phyloP scores from a whole-genome alignment of 2,888 invertebrate genomes.

The Helobdella robusta region DNA sequence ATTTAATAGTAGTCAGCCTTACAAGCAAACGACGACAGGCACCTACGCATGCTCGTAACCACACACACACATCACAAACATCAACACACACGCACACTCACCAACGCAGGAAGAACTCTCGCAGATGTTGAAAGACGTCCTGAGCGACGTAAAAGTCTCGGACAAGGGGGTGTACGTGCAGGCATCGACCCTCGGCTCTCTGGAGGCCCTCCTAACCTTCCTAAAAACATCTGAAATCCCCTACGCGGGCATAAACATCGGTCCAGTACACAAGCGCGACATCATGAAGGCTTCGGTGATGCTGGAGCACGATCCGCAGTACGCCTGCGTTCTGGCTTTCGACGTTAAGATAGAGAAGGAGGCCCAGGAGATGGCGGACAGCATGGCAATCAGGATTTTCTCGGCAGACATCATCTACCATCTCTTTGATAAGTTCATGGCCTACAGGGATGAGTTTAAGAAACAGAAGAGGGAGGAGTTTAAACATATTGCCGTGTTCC shows the following conservation, averaged over 20 bases:
- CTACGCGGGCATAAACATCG: constrained; percentile 96
- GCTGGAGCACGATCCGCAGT: constrained; percentile 78
- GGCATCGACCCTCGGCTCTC: constrained; percentile 94
- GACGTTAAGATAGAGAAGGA: constrained; percentile 96
- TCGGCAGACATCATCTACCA: constrained; percentile 97
- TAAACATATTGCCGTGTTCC: constrained; percentile 94
- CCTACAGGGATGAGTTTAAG: constrained; percentile 69
- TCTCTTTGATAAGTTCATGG: constrained; percentile 88
- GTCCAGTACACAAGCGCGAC: constrained; percentile 96
- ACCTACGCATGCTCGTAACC: too few relatives aligned
- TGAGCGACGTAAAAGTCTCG: constrained; percentile 71
- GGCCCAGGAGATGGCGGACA: constrained; percentile 93
- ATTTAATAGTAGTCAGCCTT: too few relatives aligned
- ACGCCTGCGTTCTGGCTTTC: constrained; percentile 95
- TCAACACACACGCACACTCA: too few relatives aligned
- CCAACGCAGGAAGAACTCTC: constrained; percentile 68
- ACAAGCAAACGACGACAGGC: too few relatives aligned
- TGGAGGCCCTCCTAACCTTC: constrained; percentile 71
- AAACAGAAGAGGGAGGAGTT: constrained; percentile 85
- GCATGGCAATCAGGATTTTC: constrained; percentile 67
- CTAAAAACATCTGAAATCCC: constrained; percentile 47
- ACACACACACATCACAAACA: too few relatives aligned
- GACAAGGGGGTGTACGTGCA: constrained; percentile 90
- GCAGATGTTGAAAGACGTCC: constrained; percentile 72
- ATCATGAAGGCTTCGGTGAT: constrained; percentile 99